Base-by-base conservation (phyloP, 1,140 invertebrate genomes). In the Ruditapes philippinarum region DNA sequence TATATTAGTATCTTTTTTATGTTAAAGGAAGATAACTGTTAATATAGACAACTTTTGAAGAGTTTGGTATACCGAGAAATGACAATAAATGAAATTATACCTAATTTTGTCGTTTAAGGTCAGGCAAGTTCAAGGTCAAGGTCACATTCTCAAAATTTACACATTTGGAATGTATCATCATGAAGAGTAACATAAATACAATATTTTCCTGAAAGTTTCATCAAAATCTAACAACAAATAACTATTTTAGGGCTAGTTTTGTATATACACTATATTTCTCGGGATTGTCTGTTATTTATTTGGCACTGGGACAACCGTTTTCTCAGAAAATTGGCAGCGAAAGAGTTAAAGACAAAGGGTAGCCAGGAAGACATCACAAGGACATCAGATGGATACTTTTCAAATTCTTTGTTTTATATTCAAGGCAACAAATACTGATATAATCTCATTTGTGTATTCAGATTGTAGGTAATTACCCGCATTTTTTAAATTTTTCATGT, bases 101-200 rank as follows among this genome's bases (percentile, higher is more conserved):
- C 25, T 25, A 33, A 22, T 70, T 70, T 36, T 33, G 65, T 17
- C 5, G 33, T 70, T 33, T 31, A 70, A 70, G 38, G 65, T 70
- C 65, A 70, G 25, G 12, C 65, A 70, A 70, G 31, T 12, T 70
- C 65, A 70, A 70, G 62, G 65, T 70, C 54, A 57, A 19, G 17
- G 25, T 57, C 17, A n/a, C 54, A 57, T 14, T 7, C 42, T 45
- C 42, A 45, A 5, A 25, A 57, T 57, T 12, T 57, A 9, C 54
- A 57, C 54, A 57, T n/a, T 12, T 25, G 17, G 54, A n/a, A n/a
- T 57, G 25, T 19, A 57, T 25, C 4, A 19, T 57, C 9, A 57
- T n/a, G 25, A 19, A n/a, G 19, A n/a, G 54, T 19, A 57, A 57
- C 25, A 57, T 25, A 5, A n/a, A 19, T 25, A 57, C 54, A 9